Percentiles rank a stretch among this genome's conserved stretches.
Conservation (phyloP, 2,113 vertebrate species). For the Pantherophis guttatus region DNA sequence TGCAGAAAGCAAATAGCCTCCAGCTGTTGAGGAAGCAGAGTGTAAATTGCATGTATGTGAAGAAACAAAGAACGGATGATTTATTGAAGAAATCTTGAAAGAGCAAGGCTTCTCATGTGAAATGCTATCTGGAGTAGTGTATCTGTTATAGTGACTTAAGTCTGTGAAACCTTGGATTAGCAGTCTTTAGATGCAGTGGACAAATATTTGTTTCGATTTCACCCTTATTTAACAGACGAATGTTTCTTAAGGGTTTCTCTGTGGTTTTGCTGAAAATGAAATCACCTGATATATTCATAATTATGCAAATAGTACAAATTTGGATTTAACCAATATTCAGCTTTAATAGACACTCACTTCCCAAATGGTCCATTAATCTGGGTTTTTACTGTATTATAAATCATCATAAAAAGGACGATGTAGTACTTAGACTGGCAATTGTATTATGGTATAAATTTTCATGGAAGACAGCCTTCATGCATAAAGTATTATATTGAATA, state of each 20-base stretch:
- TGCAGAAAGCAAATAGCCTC: background rate
- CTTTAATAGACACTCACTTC: background rate
- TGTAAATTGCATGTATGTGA: background rate
- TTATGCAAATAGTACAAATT: background rate
- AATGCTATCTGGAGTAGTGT: background rate
- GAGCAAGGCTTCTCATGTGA: background rate
- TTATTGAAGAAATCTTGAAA: background rate
- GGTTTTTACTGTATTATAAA: background rate
- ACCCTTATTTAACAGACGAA: background rate
- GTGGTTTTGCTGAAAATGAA: background rate
- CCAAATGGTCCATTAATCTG: background rate
- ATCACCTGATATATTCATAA: background rate
- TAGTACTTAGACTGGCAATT: background rate
- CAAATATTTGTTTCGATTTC: background rate
- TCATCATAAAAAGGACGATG: background rate
- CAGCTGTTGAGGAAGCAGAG: background rate
- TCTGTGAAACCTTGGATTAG: background rate
- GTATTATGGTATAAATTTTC: background rate
- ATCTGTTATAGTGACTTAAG: background rate
- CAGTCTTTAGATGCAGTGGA: background rate
- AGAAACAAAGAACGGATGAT: no score
- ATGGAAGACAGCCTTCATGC: background rate
- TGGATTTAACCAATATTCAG: background rate
- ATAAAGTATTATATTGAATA: background rate
- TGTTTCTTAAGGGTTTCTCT: background rate